Base-by-base conservation (phyloP, 2,797 vertebrate species). In the Balearica regulorum region DNA sequence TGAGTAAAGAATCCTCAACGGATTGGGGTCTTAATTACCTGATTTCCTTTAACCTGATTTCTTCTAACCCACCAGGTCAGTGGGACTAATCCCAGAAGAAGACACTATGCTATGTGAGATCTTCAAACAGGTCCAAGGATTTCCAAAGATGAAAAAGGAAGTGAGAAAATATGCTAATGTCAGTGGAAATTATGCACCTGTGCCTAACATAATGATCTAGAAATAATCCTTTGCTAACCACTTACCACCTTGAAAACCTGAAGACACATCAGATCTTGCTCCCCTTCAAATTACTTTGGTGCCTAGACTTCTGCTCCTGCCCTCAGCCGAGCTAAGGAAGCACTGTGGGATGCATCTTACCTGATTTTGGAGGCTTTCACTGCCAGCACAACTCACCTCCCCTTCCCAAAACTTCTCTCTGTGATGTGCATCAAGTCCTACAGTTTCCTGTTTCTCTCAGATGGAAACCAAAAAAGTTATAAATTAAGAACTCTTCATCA, bases 31-130 rank as follows among this genome's bases (percentile, higher is more conserved):
- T 97, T 96, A 96, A 97, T 96, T 95, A 96, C 89, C 89, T 83
- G 89, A 92, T 92, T 93, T 95, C 31, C 90, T 95, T 92, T 96
- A 96, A 94, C 94, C 91, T 96, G 87, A 89, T 96, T 97, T 97
- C 64, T 33, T 91, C 43, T 91, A 81, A 85, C 87, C 61, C 58
- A 73, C 37, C 70, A 91, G 84, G 89, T 91, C 94, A 93, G 65
- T 89, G 79, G 72, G 58, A 91, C 87, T 95, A 89, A 92, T 95
- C 69, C 75, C 92, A 95, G 81, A 86, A 62, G 26, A 71, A 3
- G 69, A 31, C 19, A 16, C 19, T 24, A 0, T 18, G 14, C 11
- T 80, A 1, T 31, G 26, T 31, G 70, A 31, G 29, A 24, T 44
- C 46, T 79, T 90, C 80, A 62, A 53, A 39, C 11, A 69, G 10